phyloP scores from a whole-genome alignment of 1,140 invertebrate species.

The Tetraneura akinire region DNA sequence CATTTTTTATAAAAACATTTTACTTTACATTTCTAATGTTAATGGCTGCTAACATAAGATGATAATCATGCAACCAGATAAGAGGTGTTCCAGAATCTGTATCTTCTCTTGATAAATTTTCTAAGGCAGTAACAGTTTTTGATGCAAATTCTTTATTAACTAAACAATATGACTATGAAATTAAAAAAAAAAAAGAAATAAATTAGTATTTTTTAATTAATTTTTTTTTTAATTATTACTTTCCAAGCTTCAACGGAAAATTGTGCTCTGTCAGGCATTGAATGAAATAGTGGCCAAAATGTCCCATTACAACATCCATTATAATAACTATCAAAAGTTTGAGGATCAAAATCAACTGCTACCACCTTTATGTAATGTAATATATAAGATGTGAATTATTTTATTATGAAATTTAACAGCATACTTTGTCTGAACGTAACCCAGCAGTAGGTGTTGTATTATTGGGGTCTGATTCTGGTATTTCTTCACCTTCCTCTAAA shows the following conservation, averaged over 20 bases:
- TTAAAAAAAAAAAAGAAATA: slow-evolving; percentile 4
- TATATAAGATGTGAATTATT: background rate
- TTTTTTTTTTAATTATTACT: slow-evolving; percentile 54
- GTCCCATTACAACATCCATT: slow-evolving; percentile 90
- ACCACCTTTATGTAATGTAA: slow-evolving; percentile 67
- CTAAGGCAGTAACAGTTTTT: slow-evolving; percentile 73
- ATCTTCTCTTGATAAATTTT: slow-evolving; percentile 60
- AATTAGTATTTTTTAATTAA: background rate
- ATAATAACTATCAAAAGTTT: slow-evolving; percentile 81
- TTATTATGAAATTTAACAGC: background rate
- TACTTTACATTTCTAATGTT: slow-evolving; percentile 66
- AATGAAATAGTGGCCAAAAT: slow-evolving; percentile 89
- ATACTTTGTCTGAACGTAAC: slow-evolving; percentile 76
- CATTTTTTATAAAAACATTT: background rate
- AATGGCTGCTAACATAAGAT: slow-evolving; percentile 84
- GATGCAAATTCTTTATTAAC: slow-evolving; percentile 83
- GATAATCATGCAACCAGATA: slow-evolving; percentile 92
- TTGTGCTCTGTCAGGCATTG: slow-evolving; percentile 79
- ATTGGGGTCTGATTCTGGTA: slow-evolving; percentile 81
- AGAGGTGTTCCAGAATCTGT: slow-evolving; percentile 68
- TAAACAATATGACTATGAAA: slow-evolving; percentile 69
- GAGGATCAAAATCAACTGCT: slow-evolving; percentile 73
- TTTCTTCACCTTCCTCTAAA: slow-evolving; percentile 70
- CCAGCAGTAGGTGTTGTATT: slow-evolving; percentile 84
- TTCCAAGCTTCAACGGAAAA: slow-evolving; percentile 80